These are phyloP conservation scores for Caenorhabditis becei DNA, from an alignment of 2,888 invertebrate species.

Conservation along the genomic window DNA sequence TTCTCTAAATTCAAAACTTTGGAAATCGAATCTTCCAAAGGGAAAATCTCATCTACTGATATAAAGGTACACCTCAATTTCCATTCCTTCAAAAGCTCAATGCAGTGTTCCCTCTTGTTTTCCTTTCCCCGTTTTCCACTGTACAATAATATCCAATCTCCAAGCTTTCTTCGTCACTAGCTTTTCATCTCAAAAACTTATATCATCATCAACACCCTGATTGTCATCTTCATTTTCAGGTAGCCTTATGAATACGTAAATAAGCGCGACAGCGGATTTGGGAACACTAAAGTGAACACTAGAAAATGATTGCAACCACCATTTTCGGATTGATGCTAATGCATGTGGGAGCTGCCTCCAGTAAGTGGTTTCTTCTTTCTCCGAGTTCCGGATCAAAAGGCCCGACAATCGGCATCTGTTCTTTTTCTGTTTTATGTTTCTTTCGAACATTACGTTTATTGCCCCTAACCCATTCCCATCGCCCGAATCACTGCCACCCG, in stretches of 20 bases:
- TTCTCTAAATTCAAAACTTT: background rate
- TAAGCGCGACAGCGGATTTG: conserved; percentile 16
- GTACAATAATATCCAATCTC: background rate
- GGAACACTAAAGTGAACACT: conserved; percentile 15
- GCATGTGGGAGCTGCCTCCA: conserved; percentile 42
- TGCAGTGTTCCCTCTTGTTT: too few species aligned
- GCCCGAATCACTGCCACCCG: conserved; percentile 19
- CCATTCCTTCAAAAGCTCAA: too few species aligned
- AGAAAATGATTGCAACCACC: conserved; percentile 51
- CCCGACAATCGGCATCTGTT: conserved; percentile 25
- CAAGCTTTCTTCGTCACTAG: background rate
- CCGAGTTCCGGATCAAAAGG: background rate
- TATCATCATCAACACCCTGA: too few species aligned
- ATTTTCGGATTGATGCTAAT: conserved; percentile 47
- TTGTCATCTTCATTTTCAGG: conserved; percentile 22
- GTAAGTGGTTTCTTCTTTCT: conserved; percentile 3
- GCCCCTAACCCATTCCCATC: background rate
- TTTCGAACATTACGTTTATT: conserved; percentile 37
- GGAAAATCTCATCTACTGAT: too few species aligned
- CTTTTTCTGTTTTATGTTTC: conserved; percentile 39
- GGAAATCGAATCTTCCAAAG: background rate
- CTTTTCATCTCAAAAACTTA: background rate
- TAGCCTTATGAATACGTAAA: conserved; percentile 30
- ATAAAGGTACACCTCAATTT: too few species aligned
- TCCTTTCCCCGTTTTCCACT: background rate